A percentile compares a stretch with the other conserved stretches of the same genome.
phyloP scores from a whole-genome alignment of 2,113 vertebrate species.

The Ivindomyrus marchei region DNA sequence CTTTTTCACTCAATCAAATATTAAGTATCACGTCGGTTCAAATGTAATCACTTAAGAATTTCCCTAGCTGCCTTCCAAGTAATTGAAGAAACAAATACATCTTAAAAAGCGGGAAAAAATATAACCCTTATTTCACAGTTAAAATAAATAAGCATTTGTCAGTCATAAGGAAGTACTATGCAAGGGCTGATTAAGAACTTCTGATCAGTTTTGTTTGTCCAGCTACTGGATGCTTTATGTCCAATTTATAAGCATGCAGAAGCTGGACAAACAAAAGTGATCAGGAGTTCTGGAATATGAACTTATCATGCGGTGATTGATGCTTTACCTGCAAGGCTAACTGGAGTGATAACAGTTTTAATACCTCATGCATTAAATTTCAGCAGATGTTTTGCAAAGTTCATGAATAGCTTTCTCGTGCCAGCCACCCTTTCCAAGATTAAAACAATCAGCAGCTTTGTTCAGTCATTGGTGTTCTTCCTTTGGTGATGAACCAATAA shows the following conservation, averaged over 20 bases:
- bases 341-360: neutral
- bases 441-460: neutral
- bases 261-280: neutral
- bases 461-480: neutral
- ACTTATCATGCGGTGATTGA: neutral
- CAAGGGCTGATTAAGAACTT: neutral
- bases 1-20: neutral
- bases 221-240: neutral
- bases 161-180: neutral
- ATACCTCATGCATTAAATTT: neutral
- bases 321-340: neutral
- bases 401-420: neutral
- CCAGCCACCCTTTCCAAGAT: neutral
- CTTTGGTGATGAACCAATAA: neutral
- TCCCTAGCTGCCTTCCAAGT: neutral
- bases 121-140: neutral
- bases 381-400: neutral
- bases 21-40: neutral
- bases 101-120: neutral
- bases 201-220: neutral
- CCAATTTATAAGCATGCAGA: neutral
- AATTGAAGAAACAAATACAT: neutral
- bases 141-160: neutral
- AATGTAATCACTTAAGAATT: constrained; percentile 4
- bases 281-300: neutral